These are phyloP conservation scores for Prionailurus bengalensis DNA, from an alignment of 2,113 vertebrate species.

Conservation along the genomic window DNA sequence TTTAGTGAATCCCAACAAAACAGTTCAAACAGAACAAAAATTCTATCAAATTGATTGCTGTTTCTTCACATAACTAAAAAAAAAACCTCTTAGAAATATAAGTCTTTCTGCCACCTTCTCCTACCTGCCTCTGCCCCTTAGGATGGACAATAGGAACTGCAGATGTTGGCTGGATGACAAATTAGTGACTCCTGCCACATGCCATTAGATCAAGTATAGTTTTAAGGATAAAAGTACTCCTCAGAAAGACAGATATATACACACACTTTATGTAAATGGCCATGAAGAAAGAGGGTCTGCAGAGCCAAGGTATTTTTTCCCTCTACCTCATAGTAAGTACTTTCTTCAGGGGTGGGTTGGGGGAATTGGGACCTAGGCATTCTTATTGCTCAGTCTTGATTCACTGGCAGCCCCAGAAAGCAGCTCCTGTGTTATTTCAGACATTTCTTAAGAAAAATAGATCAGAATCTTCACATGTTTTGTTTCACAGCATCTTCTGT, in stretches of 20 bases:
- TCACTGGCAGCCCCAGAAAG: not conserved
- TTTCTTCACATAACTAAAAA: not conserved
- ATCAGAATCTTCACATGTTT: not conserved
- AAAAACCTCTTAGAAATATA: not conserved
- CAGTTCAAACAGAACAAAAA: conserved; percentile 16
- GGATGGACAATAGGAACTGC: not conserved
- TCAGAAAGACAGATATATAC: not conserved
- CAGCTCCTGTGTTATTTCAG: not conserved
- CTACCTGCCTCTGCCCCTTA: no score
- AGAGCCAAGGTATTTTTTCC: not conserved
- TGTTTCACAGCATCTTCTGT: not conserved
- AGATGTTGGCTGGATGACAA: not conserved
- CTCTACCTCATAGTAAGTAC: not conserved
- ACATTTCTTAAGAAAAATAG: not conserved
- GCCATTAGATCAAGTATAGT: not conserved
- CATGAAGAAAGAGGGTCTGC: not conserved
- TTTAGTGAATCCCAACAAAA: not conserved
- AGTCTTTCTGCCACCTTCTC: not conserved
- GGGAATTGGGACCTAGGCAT: not conserved
- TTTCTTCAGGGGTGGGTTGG: not conserved
- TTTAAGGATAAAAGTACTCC: conserved; percentile 4
- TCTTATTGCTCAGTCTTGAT: not conserved
- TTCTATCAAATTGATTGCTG: not conserved
- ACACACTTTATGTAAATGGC: conserved; percentile 2
- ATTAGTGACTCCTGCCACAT: not conserved